These are phyloP conservation scores for Eunapius fragilis DNA, from an alignment of 37 sponge, comb jelly and placozoan species.

Conservation along the genomic window DNA sequence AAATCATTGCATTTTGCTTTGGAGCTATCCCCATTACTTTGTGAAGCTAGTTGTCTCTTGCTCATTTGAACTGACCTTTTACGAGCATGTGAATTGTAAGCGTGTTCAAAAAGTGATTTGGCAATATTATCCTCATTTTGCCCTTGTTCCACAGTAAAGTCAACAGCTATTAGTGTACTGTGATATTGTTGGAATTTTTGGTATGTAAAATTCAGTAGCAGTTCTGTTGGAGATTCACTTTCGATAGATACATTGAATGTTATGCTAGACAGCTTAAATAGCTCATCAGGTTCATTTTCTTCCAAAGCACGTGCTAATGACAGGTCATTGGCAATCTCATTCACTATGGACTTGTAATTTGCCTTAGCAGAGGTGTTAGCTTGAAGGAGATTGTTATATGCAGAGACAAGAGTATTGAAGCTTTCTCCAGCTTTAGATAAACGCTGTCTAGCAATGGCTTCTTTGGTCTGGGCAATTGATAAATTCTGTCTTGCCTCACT, in stretches of 20 bases:
- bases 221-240: background rate
- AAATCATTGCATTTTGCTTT: constrained; percentile 8
- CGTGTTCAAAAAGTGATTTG: background rate
- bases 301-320: background rate
- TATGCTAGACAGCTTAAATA: background rate
- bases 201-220: background rate
- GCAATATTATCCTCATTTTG: background rate
- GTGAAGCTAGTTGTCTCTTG: background rate
- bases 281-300: background rate
- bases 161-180: background rate
- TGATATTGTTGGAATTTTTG: background rate
- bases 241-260: background rate
- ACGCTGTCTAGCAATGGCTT: background rate
- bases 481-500: background rate
- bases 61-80: background rate
- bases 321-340: constrained; percentile 1
- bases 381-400: background rate
- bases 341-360: background rate
- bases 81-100: background rate
- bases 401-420: background rate
- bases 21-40: background rate
- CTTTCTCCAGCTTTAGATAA: background rate
- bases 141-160: constrained; percentile 9
- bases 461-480: background rate
- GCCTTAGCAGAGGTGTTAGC: background rate